Percentiles rank a stretch among this genome's conserved stretches.
Evolutionary conservation across 2,113 vertebrate genomes (phyloP).

Genomic region (Pelobates fuscus): DNA sequence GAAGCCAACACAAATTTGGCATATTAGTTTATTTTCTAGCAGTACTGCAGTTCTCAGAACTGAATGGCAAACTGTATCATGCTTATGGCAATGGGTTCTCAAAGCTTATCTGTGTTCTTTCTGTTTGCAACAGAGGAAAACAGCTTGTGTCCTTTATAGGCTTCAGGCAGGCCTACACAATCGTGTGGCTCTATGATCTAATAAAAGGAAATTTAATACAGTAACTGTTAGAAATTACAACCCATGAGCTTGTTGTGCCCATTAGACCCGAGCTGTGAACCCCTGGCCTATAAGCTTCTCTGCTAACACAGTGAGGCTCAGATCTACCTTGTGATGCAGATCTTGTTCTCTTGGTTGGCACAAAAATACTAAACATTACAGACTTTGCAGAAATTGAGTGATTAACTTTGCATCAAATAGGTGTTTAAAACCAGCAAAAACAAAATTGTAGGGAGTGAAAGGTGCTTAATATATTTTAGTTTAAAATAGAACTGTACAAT

Average conservation of each 20-base stretch:
- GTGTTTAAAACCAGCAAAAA: slow-evolving; percentile 55
- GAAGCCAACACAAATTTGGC: neutral
- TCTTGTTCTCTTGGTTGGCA: slow-evolving; percentile 55
- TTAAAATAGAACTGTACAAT: slow-evolving; percentile 61
- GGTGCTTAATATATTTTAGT: slow-evolving; percentile 58
- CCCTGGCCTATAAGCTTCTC: neutral
- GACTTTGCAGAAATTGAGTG: slow-evolving; percentile 55
- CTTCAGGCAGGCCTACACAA: neutral
- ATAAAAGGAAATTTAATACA: too few relatives aligned
- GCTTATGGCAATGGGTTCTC: slow-evolving; percentile 29
- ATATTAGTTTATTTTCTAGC: slow-evolving; percentile 26
- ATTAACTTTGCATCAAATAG: slow-evolving; percentile 41
- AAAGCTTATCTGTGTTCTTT: slow-evolving; percentile 1
- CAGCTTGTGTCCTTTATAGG: neutral
- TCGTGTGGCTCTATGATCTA: too few relatives aligned
- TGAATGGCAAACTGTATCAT: slow-evolving; percentile 38
- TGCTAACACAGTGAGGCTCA: slow-evolving; percentile 35
- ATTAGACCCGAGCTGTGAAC: neutral
- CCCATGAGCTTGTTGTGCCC: too few relatives aligned
- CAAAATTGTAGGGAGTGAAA: slow-evolving; percentile 53
- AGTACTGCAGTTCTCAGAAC: slow-evolving; percentile 39
- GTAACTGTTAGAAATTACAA: too few relatives aligned
- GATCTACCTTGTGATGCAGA: slow-evolving; percentile 27
- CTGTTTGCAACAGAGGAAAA: neutral
- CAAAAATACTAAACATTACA: slow-evolving; percentile 53